phyloP scores from a whole-genome alignment of 1,140 invertebrate species.

The Dreissena rostriformis region DNA sequence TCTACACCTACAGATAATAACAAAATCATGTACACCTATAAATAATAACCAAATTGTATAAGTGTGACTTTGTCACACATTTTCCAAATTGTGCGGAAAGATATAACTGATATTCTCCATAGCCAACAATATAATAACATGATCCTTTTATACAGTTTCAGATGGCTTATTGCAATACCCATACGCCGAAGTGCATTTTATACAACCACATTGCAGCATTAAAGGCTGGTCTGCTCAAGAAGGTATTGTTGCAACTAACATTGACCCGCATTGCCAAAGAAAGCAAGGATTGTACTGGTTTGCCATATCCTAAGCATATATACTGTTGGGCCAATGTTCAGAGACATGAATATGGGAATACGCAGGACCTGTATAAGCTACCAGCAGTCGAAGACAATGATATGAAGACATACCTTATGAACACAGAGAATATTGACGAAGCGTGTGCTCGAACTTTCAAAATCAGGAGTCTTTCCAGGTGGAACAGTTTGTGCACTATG shows the following conservation, averaged over 20 bases:
- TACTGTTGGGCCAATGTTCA: not conserved
- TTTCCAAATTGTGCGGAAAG: too few relatives aligned
- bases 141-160: too few relatives aligned
- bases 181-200: too few relatives aligned
- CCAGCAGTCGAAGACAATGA: constrained; percentile 26
- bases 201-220: constrained; percentile 38
- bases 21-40: too few relatives aligned
- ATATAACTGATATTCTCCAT: too few relatives aligned
- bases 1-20: too few relatives aligned
- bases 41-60: too few relatives aligned
- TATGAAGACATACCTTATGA: constrained; percentile 23
- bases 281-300: constrained; percentile 13
- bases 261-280: constrained; percentile 33
- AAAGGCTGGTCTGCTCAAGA: not conserved
- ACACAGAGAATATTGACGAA: not conserved
- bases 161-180: too few relatives aligned
- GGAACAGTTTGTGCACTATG: constrained; percentile 25
- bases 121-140: too few relatives aligned
- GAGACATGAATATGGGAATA: not conserved
- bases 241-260: not conserved
- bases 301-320: constrained; percentile 37
- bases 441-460: constrained; percentile 22
- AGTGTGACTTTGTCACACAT: too few relatives aligned
- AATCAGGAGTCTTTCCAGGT: not conserved
- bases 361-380: constrained; percentile 1